phyloP scores from a whole-genome alignment of 2,113 vertebrate genomes.

The Corythoichthys intestinalis region DNA sequence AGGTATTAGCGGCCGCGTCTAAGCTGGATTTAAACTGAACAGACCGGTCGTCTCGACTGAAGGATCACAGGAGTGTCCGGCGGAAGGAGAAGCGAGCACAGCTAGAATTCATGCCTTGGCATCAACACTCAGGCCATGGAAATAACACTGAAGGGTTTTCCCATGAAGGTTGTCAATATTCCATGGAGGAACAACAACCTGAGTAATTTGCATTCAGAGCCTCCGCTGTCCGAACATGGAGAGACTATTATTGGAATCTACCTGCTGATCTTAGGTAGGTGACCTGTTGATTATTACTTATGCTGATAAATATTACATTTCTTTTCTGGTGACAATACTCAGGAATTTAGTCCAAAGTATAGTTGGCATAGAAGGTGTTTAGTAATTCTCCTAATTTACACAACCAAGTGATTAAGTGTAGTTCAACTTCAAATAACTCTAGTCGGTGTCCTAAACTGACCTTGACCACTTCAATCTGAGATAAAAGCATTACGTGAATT shows the following conservation, averaged over 20 bases:
- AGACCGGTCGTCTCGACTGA: constrained; percentile 19
- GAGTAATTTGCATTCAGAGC: constrained; percentile 72
- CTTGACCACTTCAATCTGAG: too few relatives aligned
- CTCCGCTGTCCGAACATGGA: constrained; percentile 77
- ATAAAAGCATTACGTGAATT: too few relatives aligned
- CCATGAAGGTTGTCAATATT: constrained; percentile 72
- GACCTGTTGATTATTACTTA: neutral
- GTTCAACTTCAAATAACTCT: constrained; percentile 16
- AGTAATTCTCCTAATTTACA: constrained; percentile 1
- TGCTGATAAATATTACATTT: neutral
- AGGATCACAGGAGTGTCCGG: constrained; percentile 21
- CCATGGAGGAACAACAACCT: constrained; percentile 85
- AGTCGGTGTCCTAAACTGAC: neutral
- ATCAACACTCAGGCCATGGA: constrained; percentile 52
- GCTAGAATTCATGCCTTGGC: constrained; percentile 37
- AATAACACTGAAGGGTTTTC: constrained; percentile 71
- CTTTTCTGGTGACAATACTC: neutral
- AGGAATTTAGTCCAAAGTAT: neutral
- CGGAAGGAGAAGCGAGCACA: constrained; percentile 25
- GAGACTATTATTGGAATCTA: constrained; percentile 80
- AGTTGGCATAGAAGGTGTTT: neutral
- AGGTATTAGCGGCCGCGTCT: constrained; percentile 52
- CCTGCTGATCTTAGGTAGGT: constrained; percentile 76
- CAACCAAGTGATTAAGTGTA: constrained; percentile 12
- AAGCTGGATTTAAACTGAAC: constrained; percentile 65